These are phyloP conservation scores for Seira ritae DNA, from an alignment of 2,888 invertebrate genomes.

Conservation along the genomic window DNA sequence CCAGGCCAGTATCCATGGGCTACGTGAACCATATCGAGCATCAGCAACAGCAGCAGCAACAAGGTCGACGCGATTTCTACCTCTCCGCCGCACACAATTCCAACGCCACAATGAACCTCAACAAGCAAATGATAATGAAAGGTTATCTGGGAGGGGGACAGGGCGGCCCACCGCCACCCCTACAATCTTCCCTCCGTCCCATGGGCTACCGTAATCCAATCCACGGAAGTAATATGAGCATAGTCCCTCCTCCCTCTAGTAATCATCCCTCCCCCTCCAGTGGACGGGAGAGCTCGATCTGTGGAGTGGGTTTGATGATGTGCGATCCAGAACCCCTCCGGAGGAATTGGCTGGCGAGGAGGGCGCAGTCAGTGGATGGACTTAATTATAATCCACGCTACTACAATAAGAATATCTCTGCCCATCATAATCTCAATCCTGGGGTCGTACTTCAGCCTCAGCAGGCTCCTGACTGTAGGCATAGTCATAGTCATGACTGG, in stretches of 20 bases:
- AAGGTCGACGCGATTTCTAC: no score
- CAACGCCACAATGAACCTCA: conserved; percentile 58
- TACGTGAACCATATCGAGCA: conserved; percentile 69
- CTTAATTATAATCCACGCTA: conserved; percentile 68
- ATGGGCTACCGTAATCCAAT: conserved; percentile 43
- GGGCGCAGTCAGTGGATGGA: conserved; percentile 69
- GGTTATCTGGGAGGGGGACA: conserved; percentile 31
- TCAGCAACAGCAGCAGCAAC: conserved; percentile 47
- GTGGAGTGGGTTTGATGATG: conserved; percentile 28
- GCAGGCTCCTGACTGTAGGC: background rate
- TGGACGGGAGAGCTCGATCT: conserved; percentile 4
- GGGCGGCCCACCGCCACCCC: conserved; percentile 47
- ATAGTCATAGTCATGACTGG: conserved; percentile 64
- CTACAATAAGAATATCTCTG: conserved; percentile 68
- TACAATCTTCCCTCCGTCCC: no score
- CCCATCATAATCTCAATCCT: conserved; percentile 57
- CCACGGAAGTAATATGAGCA: conserved; percentile 46
- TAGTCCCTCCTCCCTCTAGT: conserved; percentile 18
- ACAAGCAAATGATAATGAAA: conserved; percentile 60
- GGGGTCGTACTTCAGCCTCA: conserved; percentile 37
- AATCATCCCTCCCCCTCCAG: conserved; percentile 29
- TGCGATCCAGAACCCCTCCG: conserved; percentile 41
- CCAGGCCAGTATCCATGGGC: conserved; percentile 71
- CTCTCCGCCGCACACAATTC: conserved; percentile 60
- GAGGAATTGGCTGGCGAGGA: conserved; percentile 56